A percentile compares a stretch with the other conserved stretches of the same genome.
phyloP scores from a whole-genome alignment of 2,113 vertebrate genomes.

The Otocyon megalotis region DNA sequence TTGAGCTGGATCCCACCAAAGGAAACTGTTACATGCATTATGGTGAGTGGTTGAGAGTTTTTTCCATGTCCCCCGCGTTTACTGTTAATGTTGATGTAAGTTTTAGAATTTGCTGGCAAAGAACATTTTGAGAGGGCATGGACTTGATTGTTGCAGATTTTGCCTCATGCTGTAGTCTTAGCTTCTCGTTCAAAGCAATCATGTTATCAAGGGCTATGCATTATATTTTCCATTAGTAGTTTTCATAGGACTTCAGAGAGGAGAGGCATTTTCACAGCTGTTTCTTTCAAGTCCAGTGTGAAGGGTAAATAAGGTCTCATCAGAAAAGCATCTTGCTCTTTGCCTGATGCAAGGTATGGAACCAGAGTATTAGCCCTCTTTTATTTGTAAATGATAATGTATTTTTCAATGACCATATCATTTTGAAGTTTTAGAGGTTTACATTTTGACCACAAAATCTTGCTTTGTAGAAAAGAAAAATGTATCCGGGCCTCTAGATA shows the following conservation, averaged over 20 bases:
- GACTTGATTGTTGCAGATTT: background rate
- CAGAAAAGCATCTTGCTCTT: constrained; percentile 16
- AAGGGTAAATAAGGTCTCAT: constrained; percentile 32
- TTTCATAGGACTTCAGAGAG: constrained; percentile 30
- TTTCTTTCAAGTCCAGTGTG: constrained; percentile 14
- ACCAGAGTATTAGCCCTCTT: constrained; percentile 45
- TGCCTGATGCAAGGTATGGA: background rate
- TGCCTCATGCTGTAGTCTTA: background rate
- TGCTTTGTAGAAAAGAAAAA: constrained; percentile 28
- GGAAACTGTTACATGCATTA: constrained; percentile 99
- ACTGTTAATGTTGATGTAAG: background rate
- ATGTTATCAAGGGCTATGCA: background rate
- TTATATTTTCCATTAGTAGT: background rate
- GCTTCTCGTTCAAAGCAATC: background rate
- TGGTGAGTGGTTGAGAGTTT: constrained; percentile 88
- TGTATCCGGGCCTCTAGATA: background rate
- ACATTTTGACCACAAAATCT: background rate
- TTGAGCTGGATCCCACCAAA: constrained; percentile 97
- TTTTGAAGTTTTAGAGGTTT: constrained; percentile 62
- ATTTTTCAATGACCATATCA: background rate
- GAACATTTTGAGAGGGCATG: constrained; percentile 1
- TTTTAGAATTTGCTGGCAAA: background rate
- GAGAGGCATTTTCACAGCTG: background rate
- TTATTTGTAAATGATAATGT: background rate
- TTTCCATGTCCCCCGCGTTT: background rate